phyloP scores from a whole-genome alignment of 2,888 invertebrate species.

The Microplitis manilae region DNA sequence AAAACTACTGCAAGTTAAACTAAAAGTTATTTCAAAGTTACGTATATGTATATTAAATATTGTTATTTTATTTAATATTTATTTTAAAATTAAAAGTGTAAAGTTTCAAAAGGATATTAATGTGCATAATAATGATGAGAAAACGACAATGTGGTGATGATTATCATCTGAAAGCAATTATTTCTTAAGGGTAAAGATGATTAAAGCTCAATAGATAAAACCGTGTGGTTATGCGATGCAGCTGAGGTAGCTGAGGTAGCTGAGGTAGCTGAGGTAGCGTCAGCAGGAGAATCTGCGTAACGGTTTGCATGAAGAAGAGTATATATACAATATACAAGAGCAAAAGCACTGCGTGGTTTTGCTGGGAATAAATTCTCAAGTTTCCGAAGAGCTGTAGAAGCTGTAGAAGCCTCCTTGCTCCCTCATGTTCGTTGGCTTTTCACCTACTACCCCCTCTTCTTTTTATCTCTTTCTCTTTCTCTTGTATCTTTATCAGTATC shows the following conservation, averaged over 20 bases:
- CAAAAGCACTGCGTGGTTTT: slow-evolving; percentile 33
- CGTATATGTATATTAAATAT: no score
- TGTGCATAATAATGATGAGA: neutral
- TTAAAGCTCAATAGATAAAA: slow-evolving; percentile 9
- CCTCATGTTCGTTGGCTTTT: slow-evolving; percentile 40
- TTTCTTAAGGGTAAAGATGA: slow-evolving; percentile 30
- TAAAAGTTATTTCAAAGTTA: neutral
- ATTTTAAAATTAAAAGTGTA: neutral
- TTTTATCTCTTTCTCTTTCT: neutral
- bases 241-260: neutral
- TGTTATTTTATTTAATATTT: no score
- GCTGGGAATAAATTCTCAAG: slow-evolving; percentile 58
- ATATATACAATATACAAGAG: neutral
- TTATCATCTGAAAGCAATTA: slow-evolving; percentile 48
- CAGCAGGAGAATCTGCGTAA: neutral
- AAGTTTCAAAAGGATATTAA: slow-evolving; percentile 15
- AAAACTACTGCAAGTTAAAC: neutral
- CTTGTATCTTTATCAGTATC: neutral
- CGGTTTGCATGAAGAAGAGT: neutral
- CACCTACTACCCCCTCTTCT: slow-evolving; percentile 10
- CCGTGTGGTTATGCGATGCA: neutral
- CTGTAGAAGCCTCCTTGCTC: slow-evolving; percentile 5
- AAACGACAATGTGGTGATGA: slow-evolving; percentile 9
- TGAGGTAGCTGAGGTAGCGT: neutral
- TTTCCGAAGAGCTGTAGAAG: slow-evolving; percentile 53